Evolutionary conservation across 2,113 vertebrate genomes (phyloP).

Genomic region (Chaetodon trifascialis): DNA sequence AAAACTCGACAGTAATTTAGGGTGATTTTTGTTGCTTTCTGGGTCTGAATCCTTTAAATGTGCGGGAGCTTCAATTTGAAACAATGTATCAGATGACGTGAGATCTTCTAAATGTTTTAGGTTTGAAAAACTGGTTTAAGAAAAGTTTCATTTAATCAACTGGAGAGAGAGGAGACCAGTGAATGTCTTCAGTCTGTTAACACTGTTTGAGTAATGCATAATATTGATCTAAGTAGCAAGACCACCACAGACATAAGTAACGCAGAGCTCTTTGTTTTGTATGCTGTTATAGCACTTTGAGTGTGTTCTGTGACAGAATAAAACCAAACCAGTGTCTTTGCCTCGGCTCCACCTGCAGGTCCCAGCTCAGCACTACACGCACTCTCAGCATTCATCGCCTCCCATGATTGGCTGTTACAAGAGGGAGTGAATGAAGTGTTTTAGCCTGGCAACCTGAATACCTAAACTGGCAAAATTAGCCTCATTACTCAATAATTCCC

Average conservation of each 20-base stretch:
- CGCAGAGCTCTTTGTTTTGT: too few relatives aligned
- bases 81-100: not conserved
- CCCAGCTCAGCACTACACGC: not conserved
- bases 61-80: not conserved
- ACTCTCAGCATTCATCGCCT: not conserved
- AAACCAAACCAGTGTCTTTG: not conserved
- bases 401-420: not conserved
- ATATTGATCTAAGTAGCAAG: not conserved
- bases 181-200: too few relatives aligned
- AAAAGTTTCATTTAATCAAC: too few relatives aligned
- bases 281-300: too few relatives aligned
- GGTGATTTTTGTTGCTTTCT: not conserved
- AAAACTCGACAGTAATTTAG: not conserved
- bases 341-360: slow-evolving; percentile 41
- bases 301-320: not conserved
- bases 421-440: slow-evolving; percentile 28
- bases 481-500: not conserved
- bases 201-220: too few relatives aligned
- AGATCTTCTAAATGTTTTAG: not conserved
- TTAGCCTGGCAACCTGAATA: slow-evolving; percentile 28
- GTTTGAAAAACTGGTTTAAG: too few relatives aligned
- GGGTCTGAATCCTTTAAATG: not conserved
- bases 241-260: not conserved
- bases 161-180: too few relatives aligned
- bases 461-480: not conserved